Conservation (phyloP, 2,797 vertebrate species). For the Amazona ochrocephala region DNA sequence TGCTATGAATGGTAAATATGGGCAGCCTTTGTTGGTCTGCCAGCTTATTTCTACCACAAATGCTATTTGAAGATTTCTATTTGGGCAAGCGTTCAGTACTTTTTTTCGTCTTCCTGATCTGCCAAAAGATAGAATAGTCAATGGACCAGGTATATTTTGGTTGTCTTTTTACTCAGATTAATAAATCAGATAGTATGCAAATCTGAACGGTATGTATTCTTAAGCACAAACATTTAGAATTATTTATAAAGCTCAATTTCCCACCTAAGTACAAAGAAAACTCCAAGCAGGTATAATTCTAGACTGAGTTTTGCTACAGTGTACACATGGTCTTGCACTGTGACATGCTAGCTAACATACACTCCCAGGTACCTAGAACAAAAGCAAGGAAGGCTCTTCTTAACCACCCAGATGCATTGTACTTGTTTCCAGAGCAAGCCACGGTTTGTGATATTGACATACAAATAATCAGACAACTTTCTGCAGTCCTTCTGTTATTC, state of each 20-base stretch:
- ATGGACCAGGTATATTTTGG: background rate
- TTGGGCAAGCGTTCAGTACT: background rate
- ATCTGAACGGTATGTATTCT: background rate
- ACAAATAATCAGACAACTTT: background rate
- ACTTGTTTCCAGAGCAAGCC: background rate
- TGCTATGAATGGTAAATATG: slow-evolving; percentile 35
- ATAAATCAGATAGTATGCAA: slow-evolving; percentile 1
- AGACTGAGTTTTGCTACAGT: background rate
- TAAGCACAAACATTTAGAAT: background rate
- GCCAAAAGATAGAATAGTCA: background rate
- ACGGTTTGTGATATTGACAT: background rate
- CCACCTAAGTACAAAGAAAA: background rate
- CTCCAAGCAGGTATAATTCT: background rate
- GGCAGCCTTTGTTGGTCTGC: slow-evolving; percentile 33
- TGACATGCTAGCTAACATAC: background rate
- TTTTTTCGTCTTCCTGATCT: slow-evolving; percentile 4
- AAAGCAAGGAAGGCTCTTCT: background rate
- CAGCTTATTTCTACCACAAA: slow-evolving; percentile 43
- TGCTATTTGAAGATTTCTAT: slow-evolving; percentile 20
- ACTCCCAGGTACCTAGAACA: background rate
- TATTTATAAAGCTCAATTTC: background rate
- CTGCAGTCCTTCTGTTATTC: background rate
- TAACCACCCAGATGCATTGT: background rate
- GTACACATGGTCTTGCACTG: background rate
- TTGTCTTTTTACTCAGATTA: slow-evolving; percentile 12